Evolutionary conservation across 1,140 invertebrate genomes (phyloP).

Genomic region (Drosophila aff.): DNA sequence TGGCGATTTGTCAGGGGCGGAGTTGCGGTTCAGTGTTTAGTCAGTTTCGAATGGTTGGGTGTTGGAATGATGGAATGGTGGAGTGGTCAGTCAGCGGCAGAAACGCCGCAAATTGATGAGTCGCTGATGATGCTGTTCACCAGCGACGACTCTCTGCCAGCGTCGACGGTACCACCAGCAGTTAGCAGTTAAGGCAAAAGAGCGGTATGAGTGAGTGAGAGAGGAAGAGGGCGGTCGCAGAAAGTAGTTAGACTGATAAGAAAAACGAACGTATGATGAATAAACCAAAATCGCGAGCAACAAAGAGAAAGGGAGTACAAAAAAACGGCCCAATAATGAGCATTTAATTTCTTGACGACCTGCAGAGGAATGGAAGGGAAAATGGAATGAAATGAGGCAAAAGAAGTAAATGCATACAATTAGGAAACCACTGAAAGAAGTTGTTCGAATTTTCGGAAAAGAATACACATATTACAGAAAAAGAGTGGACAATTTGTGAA

Average conservation of each 20-base stretch:
- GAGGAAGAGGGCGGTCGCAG: neutral
- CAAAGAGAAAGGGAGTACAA: conserved; percentile 20
- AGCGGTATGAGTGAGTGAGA: conserved; percentile 5
- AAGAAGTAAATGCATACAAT: conserved; percentile 33
- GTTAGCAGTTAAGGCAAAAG: conserved; percentile 2
- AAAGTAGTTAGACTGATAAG: conserved; percentile 64
- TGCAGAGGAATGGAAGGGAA: conserved; percentile 53
- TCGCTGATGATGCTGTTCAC: conserved; percentile 25
- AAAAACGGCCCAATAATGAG: conserved; percentile 51
- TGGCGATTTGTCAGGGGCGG: neutral
- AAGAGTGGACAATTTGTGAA: too few species aligned
- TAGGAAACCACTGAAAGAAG: neutral
- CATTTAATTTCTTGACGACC: conserved; percentile 69
- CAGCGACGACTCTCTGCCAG: conserved; percentile 12
- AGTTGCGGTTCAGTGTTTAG: conserved; percentile 20
- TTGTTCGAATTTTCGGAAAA: neutral
- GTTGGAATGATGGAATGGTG: conserved; percentile 14
- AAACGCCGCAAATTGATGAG: conserved; percentile 54
- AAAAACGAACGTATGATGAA: conserved; percentile 51
- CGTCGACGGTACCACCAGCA: conserved; percentile 25
- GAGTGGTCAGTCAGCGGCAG: conserved; percentile 28
- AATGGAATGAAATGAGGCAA: conserved; percentile 48
- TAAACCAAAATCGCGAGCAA: conserved; percentile 32
- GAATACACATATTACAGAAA: too few species aligned
- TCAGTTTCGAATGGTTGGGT: conserved; percentile 7